Base-by-base conservation (phyloP, 2,113 vertebrate species). In the Galeopterus variegatus region DNA sequence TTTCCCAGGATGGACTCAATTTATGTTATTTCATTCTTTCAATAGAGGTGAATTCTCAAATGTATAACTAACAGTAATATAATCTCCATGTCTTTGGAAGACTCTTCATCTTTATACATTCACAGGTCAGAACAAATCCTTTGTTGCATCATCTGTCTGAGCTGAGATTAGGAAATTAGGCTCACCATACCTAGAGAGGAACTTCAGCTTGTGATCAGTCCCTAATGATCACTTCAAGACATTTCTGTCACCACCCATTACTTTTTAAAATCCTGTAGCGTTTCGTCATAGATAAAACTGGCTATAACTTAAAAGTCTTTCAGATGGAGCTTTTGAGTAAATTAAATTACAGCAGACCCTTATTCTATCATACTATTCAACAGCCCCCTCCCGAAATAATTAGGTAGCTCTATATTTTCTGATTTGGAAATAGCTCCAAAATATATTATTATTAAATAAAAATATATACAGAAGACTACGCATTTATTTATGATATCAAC, bases 11-110 rank as follows among this genome's bases (percentile, higher is more conserved):
- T 70, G n/a, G 31, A 85, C 48, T 87, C 84, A 65, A 58, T 60
- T 96, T 58, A 36, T 62, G 23, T 81, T 33, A 87, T 52, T 94
- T 54, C 28, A 77, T 88, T 96, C 41, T 77, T 96, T 89, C 84
- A 80, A 92, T 60, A 95, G 62, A 89, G 60, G 26, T 3, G 8
- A 70, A 76, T 84, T 95, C 41, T 94, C 36, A 87, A 52, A 52
- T 72, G n/a, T 52, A 60, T 60, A 92, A 80, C 56, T 64, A 79
- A 89, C 15, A 82, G 26, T 67, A 77, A 96, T 88, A 90, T 94
- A 79, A 54, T 92, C 45, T 81, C 31, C 28, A 33, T 75, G 18
- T 33, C 24, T 94, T 96, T 82, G 17, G 75, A 95, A 96, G 60
- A 81, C 36, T 50, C 60, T 52, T 91, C 23, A 1, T 90, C 67